These are phyloP conservation scores for Tautogolabrus adspersus DNA, from an alignment of 2,113 vertebrate species.

Conservation along the genomic window DNA sequence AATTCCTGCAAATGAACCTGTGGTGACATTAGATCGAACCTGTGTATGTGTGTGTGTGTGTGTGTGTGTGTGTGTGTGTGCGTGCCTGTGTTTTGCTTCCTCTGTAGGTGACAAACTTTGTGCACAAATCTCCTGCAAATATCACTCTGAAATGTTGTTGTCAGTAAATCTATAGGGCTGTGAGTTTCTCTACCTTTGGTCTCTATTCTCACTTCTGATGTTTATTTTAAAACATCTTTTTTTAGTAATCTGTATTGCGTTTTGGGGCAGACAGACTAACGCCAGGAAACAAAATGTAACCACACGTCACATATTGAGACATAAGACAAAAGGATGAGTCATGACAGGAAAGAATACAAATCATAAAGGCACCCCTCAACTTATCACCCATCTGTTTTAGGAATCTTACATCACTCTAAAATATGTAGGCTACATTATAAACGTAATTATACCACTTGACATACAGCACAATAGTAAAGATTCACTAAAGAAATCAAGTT, in stretches of 20 bases:
- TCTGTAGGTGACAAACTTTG: background rate
- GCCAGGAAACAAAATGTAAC: slow-evolving; percentile 38
- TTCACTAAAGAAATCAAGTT: no score
- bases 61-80: no score
- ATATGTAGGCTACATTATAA: no score
- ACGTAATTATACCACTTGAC: no score
- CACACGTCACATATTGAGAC: slow-evolving; percentile 5
- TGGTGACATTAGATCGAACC: no score
- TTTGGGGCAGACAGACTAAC: background rate
- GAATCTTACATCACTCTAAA: no score
- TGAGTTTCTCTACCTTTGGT: background rate
- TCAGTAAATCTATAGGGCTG: background rate
- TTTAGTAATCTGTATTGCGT: slow-evolving; percentile 2
- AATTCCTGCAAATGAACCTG: slow-evolving; percentile 29
- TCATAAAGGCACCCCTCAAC: background rate
- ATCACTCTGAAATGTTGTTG: background rate
- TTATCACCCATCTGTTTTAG: no score
- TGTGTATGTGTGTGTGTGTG: no score
- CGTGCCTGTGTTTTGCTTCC: slow-evolving; percentile 13
- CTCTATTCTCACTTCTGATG: background rate
- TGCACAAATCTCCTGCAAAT: background rate
- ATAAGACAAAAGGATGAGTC: no score
- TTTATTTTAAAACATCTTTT: background rate
- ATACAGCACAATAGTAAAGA: no score
- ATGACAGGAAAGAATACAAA: background rate